Evolutionary conservation across 2,113 vertebrate species (phyloP).

Genomic region (Tragelaphus scriptus): DNA sequence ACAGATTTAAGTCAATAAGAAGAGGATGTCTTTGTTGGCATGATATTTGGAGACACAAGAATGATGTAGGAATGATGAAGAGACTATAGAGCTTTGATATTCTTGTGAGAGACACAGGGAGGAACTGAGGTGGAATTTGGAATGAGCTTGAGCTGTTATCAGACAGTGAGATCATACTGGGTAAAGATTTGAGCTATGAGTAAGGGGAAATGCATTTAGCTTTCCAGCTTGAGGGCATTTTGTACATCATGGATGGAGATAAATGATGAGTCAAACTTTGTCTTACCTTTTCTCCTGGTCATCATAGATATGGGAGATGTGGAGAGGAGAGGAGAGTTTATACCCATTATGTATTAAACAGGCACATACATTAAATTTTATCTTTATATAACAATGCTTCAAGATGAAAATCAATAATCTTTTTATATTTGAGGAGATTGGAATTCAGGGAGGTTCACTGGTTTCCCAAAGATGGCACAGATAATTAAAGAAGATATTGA

Average conservation of each 20-base stretch:
- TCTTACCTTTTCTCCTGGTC: not conserved
- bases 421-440: not conserved
- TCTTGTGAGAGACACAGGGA: not conserved
- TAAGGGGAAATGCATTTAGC: not conserved
- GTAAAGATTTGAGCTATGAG: not conserved
- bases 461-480: not conserved
- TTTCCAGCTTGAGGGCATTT: not conserved
- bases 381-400: not conserved
- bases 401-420: not conserved
- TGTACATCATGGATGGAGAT: not conserved
- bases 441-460: not conserved
- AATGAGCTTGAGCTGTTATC: slow-evolving; percentile 7
- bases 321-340: not conserved
- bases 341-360: not conserved
- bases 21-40: not conserved
- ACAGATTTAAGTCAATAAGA: not conserved
- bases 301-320: not conserved
- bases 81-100: not conserved
- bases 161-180: not conserved
- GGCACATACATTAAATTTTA: not conserved
- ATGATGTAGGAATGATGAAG: not conserved
- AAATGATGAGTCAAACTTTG: not conserved
- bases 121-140: not conserved
- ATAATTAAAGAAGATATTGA: not conserved
- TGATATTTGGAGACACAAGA: not conserved